These are phyloP conservation scores for Glaucomys volans DNA, from an alignment of 2,113 vertebrate genomes.

Conservation along the genomic window DNA sequence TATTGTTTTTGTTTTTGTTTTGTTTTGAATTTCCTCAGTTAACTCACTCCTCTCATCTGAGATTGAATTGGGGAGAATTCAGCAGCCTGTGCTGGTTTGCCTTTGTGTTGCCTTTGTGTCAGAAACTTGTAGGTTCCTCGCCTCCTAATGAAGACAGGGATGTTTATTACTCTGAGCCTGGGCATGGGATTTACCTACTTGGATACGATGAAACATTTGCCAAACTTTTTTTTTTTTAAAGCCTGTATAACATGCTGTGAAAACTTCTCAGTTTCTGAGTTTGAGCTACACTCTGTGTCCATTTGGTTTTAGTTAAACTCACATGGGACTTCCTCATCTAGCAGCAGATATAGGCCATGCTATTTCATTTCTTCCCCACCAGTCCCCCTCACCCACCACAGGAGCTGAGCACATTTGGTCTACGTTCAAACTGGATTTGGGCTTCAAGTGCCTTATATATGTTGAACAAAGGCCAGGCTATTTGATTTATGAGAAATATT, in stretches of 20 bases:
- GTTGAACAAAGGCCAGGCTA: not conserved
- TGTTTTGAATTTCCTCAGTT: not conserved
- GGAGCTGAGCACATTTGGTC: not conserved
- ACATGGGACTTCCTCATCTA: not conserved
- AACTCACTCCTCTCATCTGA: not conserved
- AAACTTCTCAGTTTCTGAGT: not conserved
- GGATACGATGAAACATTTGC: not conserved
- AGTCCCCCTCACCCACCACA: not conserved
- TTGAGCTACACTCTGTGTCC: not conserved
- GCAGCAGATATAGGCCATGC: not conserved
- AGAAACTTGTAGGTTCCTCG: not conserved
- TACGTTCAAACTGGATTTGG: not conserved
- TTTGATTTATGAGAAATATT: not conserved
- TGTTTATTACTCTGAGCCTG: not conserved
- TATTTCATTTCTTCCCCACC: not conserved
- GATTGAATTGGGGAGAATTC: not conserved
- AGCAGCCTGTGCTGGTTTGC: not conserved
- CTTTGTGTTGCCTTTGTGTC: not conserved
- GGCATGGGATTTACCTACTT: not conserved
- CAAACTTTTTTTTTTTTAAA: not conserved
- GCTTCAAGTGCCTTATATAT: not conserved
- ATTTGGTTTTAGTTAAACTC: not conserved
- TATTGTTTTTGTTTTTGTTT: not conserved
- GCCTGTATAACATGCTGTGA: not conserved
- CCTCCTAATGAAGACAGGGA: fast-evolving